Percentiles rank a stretch among this genome's conserved stretches.
Evolutionary conservation across 1,140 invertebrate species (phyloP).

Genomic region (Eupristina koningsbergeri): DNA sequence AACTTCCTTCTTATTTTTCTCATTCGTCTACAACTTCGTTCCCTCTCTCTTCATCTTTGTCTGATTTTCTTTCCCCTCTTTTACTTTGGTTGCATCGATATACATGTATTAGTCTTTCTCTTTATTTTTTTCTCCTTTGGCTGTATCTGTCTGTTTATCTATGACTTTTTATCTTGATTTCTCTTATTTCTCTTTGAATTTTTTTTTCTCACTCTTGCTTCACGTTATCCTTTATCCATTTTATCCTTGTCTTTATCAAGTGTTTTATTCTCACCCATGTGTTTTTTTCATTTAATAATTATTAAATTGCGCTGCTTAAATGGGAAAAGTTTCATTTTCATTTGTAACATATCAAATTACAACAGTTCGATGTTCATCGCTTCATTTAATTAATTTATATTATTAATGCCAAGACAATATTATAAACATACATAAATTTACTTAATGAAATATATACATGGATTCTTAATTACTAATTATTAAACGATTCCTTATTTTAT

Average conservation of each 20-base stretch:
- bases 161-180: slow-evolving; percentile 30
- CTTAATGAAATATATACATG: too few species aligned
- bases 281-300: background rate
- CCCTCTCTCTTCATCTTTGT: background rate
- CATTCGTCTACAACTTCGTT: slow-evolving; percentile 11
- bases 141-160: slow-evolving; percentile 31
- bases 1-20: slow-evolving; percentile 19
- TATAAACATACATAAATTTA: background rate
- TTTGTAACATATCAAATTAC: background rate
- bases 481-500: background rate
- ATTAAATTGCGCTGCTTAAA: background rate
- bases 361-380: background rate
- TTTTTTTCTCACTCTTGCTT: slow-evolving; percentile 21
- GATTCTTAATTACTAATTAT: background rate
- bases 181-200: slow-evolving; percentile 25
- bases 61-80: background rate
- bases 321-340: background rate
- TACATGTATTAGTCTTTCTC: slow-evolving; percentile 25
- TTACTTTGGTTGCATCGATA: slow-evolving; percentile 14
- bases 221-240: background rate
- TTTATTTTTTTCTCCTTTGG: slow-evolving; percentile 7
- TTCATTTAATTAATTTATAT: background rate
- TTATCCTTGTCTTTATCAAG: background rate
- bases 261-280: background rate
- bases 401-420: background rate